Conservation (phyloP, 2,888 invertebrate species). For the Eristalis arbustorum region DNA sequence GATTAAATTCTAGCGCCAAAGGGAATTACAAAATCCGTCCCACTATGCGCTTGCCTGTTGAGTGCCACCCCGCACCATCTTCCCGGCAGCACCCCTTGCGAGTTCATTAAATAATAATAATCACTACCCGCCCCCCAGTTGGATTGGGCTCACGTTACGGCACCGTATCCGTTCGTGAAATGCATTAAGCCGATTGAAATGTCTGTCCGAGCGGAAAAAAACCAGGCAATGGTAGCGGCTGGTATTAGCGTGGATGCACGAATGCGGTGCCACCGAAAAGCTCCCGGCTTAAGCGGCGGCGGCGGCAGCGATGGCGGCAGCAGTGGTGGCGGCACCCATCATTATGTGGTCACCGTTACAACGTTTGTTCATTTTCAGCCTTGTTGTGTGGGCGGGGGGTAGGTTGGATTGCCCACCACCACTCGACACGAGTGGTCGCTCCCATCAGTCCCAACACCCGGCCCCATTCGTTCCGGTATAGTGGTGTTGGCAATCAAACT, state of each 20-base stretch:
- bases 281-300: constrained; percentile 23
- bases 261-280: constrained; percentile 36
- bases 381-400: background rate
- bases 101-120: constrained; percentile 69
- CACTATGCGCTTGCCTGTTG: constrained; percentile 50
- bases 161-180: constrained; percentile 44
- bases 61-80: background rate
- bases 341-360: constrained; percentile 57
- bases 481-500: constrained; percentile 54
- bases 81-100: constrained; percentile 16
- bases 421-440: background rate
- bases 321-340: constrained; percentile 25
- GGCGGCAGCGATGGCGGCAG: background rate
- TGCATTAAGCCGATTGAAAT: constrained; percentile 70
- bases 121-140: constrained; percentile 25
- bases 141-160: constrained; percentile 20
- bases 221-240: background rate
- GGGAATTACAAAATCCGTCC: constrained; percentile 64
- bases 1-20: constrained; percentile 65
- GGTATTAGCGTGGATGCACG: constrained; percentile 38
- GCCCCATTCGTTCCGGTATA: background rate
- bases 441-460: background rate
- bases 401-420: background rate
- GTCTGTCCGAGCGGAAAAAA: constrained; percentile 52
- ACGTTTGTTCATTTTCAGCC: constrained; percentile 43